Conservation (phyloP, 2,888 invertebrate genomes). For the Tanypteryx hageni region DNA sequence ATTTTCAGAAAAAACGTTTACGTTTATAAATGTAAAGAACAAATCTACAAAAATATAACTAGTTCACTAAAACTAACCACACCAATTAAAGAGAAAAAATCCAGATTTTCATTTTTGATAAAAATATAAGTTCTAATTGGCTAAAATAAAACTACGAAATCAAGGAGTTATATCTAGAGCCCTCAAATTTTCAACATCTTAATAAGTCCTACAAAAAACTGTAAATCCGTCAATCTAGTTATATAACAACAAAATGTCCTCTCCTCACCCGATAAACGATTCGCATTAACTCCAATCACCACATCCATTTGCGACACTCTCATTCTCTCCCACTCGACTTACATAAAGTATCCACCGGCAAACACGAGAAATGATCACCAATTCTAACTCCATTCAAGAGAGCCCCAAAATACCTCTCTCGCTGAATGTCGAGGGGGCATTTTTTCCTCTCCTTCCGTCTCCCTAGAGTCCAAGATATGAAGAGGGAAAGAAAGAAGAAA, state of each 20-base stretch:
- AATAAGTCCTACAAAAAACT: background rate
- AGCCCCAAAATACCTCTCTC: background rate
- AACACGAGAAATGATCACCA: background rate
- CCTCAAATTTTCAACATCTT: background rate
- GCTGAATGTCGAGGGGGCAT: background rate
- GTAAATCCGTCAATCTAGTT: background rate
- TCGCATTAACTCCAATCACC: background rate
- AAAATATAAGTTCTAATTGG: too few relatives aligned
- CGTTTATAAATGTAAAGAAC: too few relatives aligned
- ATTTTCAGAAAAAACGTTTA: too few relatives aligned
- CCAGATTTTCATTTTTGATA: too few relatives aligned
- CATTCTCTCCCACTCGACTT: background rate
- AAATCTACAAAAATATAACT: too few relatives aligned
- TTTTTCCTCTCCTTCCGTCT: background rate
- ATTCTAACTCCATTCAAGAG: background rate
- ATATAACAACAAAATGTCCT: background rate
- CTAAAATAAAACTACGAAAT: too few relatives aligned
- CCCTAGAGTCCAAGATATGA: background rate
- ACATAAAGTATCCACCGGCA: background rate
- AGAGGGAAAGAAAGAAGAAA: background rate
- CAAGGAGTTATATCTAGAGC: too few relatives aligned
- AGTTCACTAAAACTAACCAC: too few relatives aligned
- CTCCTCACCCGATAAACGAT: background rate
- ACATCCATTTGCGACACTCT: background rate
- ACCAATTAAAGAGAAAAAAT: too few relatives aligned